Base-by-base conservation (phyloP, 2,888 invertebrate species). In the Ganaspis brasiliensis region DNA sequence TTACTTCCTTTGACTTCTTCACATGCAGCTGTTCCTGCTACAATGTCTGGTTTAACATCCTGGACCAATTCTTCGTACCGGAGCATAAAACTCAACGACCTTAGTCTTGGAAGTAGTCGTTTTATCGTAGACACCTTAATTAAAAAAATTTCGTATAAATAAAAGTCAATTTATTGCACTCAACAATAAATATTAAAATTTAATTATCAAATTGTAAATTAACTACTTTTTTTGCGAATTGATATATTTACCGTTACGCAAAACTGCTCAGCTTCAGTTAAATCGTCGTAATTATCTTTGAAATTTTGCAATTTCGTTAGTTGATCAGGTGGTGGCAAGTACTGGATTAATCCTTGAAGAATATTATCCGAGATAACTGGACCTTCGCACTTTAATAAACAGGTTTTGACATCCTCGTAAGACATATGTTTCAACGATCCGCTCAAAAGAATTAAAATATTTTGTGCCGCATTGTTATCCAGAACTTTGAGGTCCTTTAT, bases 211-310 rank as follows among this genome's bases (percentile, higher is more conserved):
- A n/a, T n/a, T n/a, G n/a, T n/a, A n/a, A n/a, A n/a, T n/a, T n/a
- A n/a, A n/a, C n/a, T n/a, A n/a, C n/a, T n/a, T n/a, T n/a, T n/a
- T n/a, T n/a, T n/a, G n/a, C n/a, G n/a, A n/a, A n/a, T n/a, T n/a
- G n/a, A n/a, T n/a, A 26, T 72, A 89, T 92, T 90, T 89, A 95
- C 94, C 35, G 96, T 96, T 0, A 98, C 96, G 71, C 97, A 97
- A 92, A 99, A 99, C 91, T 97, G 98, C 90, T 99, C 99, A 0
- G 99, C 98, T 84, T 98, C 98, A 0, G 97, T 96, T 78, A 98
- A 91, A 12, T 97, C 96, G 72, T 95, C 94, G 87, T 96, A 96
- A 19, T 94, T 93, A 78, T 95, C 95, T 87, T 97, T 96, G 80
- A 96, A 93, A 79, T 96, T 96, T 35, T 97, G 95, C 9, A 99